phyloP scores from a whole-genome alignment of 2,888 invertebrate genomes.

The Clunio marinus region DNA sequence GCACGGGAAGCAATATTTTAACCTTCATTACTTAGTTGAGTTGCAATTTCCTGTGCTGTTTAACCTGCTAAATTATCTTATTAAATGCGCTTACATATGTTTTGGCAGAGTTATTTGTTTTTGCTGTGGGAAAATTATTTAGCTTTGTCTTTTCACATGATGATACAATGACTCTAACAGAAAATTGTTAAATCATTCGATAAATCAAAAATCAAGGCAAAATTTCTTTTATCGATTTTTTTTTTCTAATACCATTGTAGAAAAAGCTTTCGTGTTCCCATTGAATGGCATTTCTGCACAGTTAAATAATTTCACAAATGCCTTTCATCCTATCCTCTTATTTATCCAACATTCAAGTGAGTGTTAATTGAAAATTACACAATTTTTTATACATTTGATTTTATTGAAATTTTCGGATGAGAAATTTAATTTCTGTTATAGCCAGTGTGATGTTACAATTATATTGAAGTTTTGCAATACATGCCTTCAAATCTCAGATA shows the following conservation, averaged over 20 bases:
- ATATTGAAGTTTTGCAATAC: no score
- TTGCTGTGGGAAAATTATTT: conserved; percentile 12
- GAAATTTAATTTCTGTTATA: no score
- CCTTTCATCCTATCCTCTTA: no score
- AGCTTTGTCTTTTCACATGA: not conserved
- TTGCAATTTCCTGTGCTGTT: conserved; percentile 13
- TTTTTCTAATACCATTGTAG: no score
- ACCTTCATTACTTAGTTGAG: conserved; percentile 17
- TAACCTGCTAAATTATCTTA: not conserved
- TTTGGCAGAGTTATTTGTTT: not conserved
- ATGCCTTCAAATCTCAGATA: no score
- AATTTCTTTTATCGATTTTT: not conserved
- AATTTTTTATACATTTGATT: no score
- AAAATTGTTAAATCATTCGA: not conserved
- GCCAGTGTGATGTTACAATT: no score
- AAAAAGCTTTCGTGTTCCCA: not conserved
- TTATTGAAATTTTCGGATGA: no score
- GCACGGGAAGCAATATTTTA: no score
- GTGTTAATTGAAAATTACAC: no score
- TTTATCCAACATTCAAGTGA: no score
- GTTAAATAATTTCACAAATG: no score
- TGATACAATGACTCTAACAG: not conserved
- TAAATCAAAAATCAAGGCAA: not conserved
- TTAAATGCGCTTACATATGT: not conserved
- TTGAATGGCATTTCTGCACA: not conserved